Percentiles rank a stretch among this genome's conserved stretches.
Evolutionary conservation across 1,140 invertebrate species (phyloP).

Genomic region (Tribolium castaneum): DNA sequence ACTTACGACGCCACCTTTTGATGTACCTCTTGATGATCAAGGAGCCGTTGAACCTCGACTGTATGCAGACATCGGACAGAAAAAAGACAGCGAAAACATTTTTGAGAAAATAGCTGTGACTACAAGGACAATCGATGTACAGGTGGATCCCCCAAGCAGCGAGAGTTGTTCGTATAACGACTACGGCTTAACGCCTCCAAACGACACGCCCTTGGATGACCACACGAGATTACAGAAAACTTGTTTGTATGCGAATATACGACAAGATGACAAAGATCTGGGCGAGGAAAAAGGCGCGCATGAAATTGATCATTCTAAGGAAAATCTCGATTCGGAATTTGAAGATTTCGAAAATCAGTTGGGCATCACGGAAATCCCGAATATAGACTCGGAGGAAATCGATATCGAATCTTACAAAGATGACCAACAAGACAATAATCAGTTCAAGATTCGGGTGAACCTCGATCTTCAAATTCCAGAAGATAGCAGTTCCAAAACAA

Average conservation of each 20-base stretch:
- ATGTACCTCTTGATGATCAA: constrained; percentile 10
- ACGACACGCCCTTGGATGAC: background rate
- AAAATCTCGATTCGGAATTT: constrained; percentile 1
- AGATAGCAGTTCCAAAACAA: background rate
- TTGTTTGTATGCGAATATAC: constrained; percentile 13
- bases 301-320: background rate
- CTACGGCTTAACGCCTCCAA: constrained; percentile 7
- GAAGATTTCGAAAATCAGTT: background rate
- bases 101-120: background rate
- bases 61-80: constrained; percentile 9
- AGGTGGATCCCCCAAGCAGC: background rate
- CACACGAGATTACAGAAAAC: constrained; percentile 1
- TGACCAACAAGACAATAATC: background rate
- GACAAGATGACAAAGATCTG: background rate
- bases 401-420: constrained; percentile 7
- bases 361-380: background rate
- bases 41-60: constrained; percentile 9
- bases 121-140: background rate
- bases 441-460: background rate
- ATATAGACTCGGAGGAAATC: background rate
- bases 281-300: background rate
- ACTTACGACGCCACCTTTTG: constrained; percentile 28
- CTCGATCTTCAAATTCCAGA: background rate
- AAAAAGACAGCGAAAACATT: background rate
- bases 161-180: constrained; percentile 14